A percentile compares a stretch with the other conserved stretches of the same genome.
Conservation (phyloP, 2,113 vertebrate species). For the Pachycephala philippinensis region DNA sequence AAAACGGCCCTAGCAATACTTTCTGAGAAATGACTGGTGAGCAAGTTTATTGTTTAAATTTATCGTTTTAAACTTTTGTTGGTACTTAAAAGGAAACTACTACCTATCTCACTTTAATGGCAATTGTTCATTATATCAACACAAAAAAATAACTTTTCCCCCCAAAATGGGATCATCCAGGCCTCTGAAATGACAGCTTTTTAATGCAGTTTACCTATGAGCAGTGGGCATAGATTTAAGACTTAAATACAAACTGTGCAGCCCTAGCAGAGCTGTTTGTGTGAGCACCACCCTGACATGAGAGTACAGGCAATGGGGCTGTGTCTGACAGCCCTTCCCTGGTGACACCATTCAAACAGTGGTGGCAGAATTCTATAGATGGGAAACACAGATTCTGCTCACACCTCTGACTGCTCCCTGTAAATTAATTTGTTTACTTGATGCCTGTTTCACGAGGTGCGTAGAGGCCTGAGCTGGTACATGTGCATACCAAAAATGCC, state of each 20-base stretch:
- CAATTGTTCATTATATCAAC: neutral
- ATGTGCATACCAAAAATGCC: neutral
- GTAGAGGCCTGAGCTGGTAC: neutral
- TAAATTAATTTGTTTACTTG: conserved; percentile 43
- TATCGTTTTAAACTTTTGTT: neutral
- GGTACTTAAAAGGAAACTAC: neutral
- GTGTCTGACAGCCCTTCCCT: neutral
- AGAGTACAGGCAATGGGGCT: accelerated
- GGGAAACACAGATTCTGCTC: conserved; percentile 9
- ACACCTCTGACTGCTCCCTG: neutral
- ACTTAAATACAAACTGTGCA: neutral
- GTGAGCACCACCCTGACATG: neutral
- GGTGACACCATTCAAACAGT: neutral
- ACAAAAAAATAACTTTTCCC: accelerated
- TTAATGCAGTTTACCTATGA: neutral
- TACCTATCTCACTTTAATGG: neutral
- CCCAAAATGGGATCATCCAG: neutral
- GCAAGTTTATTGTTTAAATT: neutral
- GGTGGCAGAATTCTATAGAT: neutral
- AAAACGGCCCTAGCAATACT: neutral
- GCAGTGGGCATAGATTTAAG: neutral
- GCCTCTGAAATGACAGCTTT: neutral
- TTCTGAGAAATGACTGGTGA: neutral
- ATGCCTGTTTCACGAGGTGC: conserved; percentile 25
- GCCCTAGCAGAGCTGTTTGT: neutral